Percentiles rank a stretch among this genome's conserved stretches.
Conservation (phyloP, 2,888 invertebrate species). For the Seira musarum region DNA sequence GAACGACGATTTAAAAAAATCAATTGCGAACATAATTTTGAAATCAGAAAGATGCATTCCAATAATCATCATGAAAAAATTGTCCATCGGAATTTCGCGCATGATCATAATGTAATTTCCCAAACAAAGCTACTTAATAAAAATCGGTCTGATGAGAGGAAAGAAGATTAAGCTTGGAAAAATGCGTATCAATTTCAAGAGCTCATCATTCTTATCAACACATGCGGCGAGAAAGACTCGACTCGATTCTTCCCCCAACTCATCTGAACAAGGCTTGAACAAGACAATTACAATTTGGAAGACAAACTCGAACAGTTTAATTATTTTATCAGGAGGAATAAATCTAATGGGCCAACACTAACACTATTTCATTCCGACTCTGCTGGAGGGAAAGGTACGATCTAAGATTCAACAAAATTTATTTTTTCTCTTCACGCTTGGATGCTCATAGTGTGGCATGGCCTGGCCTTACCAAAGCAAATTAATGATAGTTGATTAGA, state of each 20-base stretch:
- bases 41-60: not conserved
- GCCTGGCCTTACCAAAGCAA: too few relatives aligned
- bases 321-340: constrained; percentile 57
- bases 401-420: constrained; percentile 32
- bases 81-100: too few relatives aligned
- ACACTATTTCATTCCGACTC: constrained; percentile 49
- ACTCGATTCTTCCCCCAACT: constrained; percentile 22
- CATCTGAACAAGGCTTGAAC: not conserved
- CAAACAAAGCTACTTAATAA: constrained; percentile 43
- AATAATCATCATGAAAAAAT: not conserved
- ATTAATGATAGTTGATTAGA: constrained; percentile 57
- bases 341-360: constrained; percentile 53
- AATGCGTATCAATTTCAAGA: constrained; percentile 50
- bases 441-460: constrained; percentile 50
- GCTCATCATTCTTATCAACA: constrained; percentile 52
- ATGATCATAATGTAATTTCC: too few relatives aligned
- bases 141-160: not conserved
- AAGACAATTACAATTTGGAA: too few relatives aligned
- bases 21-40: too few relatives aligned
- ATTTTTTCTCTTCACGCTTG: constrained; percentile 53
- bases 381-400: not conserved
- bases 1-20: too few relatives aligned
- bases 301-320: constrained; percentile 43
- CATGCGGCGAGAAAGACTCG: constrained; percentile 3
- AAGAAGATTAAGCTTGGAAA: not conserved